A percentile compares a stretch with the other conserved stretches of the same genome.
Conservation (phyloP, 2,113 vertebrate species). For the Carassius gibelio region DNA sequence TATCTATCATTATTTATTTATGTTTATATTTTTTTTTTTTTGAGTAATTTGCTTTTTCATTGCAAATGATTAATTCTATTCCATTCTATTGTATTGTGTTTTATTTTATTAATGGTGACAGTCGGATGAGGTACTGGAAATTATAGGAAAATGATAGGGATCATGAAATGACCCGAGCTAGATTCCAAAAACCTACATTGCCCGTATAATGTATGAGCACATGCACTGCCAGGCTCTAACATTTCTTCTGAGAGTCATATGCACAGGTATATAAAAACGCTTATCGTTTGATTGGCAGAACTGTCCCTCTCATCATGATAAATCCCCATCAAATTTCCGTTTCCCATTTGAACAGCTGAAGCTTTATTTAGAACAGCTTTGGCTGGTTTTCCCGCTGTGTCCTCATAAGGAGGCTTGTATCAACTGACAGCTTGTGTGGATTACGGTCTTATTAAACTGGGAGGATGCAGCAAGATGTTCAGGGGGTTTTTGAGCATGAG, state of each 20-base stretch:
- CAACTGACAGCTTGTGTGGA: slow-evolving; percentile 84
- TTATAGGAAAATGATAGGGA: background rate
- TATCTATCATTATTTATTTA: background rate
- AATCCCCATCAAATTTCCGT: slow-evolving; percentile 60
- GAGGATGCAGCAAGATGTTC: slow-evolving; percentile 80
- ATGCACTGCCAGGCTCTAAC: background rate
- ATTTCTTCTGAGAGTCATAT: background rate
- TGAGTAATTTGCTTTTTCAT: background rate
- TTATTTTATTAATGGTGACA: background rate
- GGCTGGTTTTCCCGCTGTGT: slow-evolving; percentile 67
- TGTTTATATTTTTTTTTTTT: background rate
- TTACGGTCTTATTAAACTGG: slow-evolving; percentile 79
- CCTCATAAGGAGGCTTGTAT: slow-evolving; percentile 78
- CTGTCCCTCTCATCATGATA: slow-evolving; percentile 27
- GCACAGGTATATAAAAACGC: slow-evolving; percentile 42
- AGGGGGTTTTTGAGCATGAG: slow-evolving; percentile 74
- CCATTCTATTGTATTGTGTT: background rate
- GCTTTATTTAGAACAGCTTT: slow-evolving; percentile 75
- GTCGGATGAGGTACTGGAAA: background rate
- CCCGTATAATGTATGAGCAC: too few species aligned
- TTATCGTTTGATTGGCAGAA: slow-evolving; percentile 47
- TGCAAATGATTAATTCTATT: background rate
- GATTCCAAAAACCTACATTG: background rate
- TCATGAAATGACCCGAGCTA: background rate
- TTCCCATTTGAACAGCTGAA: slow-evolving; percentile 68